Conservation (phyloP, 2,113 vertebrate genomes). For the Chaetura pelagica region DNA sequence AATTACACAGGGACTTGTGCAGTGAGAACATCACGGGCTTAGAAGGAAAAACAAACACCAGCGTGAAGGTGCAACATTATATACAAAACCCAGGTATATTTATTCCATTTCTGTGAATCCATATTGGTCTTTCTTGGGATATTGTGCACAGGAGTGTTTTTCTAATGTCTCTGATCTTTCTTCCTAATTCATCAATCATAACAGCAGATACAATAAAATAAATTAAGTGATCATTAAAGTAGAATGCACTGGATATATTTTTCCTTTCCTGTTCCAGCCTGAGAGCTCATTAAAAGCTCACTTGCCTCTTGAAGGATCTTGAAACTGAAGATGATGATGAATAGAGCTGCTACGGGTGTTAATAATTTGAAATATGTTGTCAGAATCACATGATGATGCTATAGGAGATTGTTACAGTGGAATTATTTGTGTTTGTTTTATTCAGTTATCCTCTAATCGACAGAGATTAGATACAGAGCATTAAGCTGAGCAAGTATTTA, state of each 20-base stretch:
- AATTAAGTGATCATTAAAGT: slow-evolving; percentile 62
- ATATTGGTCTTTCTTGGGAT: background rate
- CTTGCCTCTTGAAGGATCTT: slow-evolving; percentile 57
- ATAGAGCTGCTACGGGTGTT: slow-evolving; percentile 48
- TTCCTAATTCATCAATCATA: slow-evolving; percentile 63
- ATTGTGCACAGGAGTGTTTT: background rate
- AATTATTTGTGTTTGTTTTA: slow-evolving; percentile 60
- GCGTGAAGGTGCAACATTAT: background rate
- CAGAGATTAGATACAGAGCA: slow-evolving; percentile 33
- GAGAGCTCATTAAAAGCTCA: slow-evolving; percentile 70
- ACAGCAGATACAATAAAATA: slow-evolving; percentile 1
- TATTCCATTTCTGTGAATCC: background rate
- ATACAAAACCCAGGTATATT: background rate
- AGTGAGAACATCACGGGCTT: background rate
- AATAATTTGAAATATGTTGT: slow-evolving; percentile 57
- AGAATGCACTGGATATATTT: background rate
- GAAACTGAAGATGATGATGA: slow-evolving; percentile 62
- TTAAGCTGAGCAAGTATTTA: slow-evolving; percentile 52
- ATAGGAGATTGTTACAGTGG: background rate
- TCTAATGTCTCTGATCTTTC: background rate
- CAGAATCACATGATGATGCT: background rate
- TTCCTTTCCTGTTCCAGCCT: slow-evolving; percentile 14
- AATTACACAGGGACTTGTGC: background rate
- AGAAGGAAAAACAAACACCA: background rate
- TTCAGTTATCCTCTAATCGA: slow-evolving; percentile 21